Percentiles rank a stretch among this genome's conserved stretches.
Conservation (phyloP, 2,113 vertebrate species). For the Channa maculata region DNA sequence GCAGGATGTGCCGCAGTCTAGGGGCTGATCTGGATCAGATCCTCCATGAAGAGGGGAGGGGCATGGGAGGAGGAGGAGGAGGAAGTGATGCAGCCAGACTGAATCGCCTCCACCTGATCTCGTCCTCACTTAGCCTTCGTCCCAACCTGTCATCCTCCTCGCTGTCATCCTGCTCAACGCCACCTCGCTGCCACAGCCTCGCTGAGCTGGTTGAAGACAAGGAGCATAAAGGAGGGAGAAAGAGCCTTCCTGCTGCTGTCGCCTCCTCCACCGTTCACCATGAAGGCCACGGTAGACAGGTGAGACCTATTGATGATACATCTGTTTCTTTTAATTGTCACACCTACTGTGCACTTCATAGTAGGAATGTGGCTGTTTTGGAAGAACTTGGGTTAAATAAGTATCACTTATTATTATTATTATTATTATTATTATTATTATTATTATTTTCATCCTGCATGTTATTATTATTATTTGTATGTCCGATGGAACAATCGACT, state of each 20-base stretch:
- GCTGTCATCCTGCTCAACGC: slow-evolving; percentile 59
- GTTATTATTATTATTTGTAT: no score
- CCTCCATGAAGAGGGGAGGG: slow-evolving; percentile 51
- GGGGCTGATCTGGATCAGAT: slow-evolving; percentile 79
- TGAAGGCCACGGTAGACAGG: slow-evolving; percentile 60
- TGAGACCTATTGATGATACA: slow-evolving; percentile 7
- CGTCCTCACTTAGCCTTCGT: slow-evolving; percentile 80
- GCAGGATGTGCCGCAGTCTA: slow-evolving; percentile 81
- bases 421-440: no score
- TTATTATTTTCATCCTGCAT: no score
- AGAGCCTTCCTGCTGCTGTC: neutral
- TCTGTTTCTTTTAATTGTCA: neutral
- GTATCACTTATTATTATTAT: no score
- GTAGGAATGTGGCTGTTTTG: no score
- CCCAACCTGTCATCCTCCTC: slow-evolving; percentile 73
- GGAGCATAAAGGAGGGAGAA: neutral
- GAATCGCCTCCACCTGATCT: slow-evolving; percentile 71
- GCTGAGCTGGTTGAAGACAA: slow-evolving; percentile 9
- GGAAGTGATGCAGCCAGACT: slow-evolving; percentile 65
- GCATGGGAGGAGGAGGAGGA: neutral
- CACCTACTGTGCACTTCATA: neutral
- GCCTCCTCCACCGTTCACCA: neutral
- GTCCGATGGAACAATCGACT: no score
- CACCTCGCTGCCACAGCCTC: slow-evolving; percentile 50
- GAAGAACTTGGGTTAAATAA: no score